Conservation (phyloP, 2,888 invertebrate genomes). For the Erpobdella octoculata region DNA sequence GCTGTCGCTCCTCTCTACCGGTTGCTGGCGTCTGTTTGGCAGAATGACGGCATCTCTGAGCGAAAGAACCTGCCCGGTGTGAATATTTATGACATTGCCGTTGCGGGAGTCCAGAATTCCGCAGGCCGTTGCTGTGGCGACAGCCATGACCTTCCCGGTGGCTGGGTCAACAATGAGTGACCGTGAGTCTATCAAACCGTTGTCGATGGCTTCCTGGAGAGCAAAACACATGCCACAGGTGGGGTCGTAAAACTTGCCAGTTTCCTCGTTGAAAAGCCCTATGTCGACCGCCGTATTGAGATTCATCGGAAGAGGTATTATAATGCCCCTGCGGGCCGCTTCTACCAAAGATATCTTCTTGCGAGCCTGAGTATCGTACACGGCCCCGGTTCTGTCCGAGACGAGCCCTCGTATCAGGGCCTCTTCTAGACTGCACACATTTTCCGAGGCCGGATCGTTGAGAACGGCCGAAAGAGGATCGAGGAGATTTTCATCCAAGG, state of each 20-base stretch:
- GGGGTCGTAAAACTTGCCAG: constrained; percentile 38
- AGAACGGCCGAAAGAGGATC: constrained; percentile 37
- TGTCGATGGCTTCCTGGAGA: constrained; percentile 38
- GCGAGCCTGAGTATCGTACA: constrained; percentile 40
- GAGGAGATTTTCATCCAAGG: constrained; percentile 36
- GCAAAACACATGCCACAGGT: constrained; percentile 36
- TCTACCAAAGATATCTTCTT: constrained; percentile 70
- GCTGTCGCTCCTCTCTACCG: background rate
- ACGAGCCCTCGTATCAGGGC: constrained; percentile 60
- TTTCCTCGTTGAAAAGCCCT: constrained; percentile 38
- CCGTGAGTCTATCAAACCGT: constrained; percentile 37
- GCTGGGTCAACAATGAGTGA: constrained; percentile 39
- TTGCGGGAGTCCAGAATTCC: constrained; percentile 38
- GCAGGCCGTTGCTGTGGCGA: constrained; percentile 38
- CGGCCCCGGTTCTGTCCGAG: constrained; percentile 64
- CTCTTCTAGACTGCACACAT: constrained; percentile 37
- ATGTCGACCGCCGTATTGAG: constrained; percentile 39
- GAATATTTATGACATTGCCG: constrained; percentile 40
- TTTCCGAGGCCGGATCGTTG: constrained; percentile 38
- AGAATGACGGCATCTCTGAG: constrained; percentile 38
- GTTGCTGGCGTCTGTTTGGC: background rate
- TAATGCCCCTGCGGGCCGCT: constrained; percentile 60
- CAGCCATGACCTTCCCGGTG: constrained; percentile 37
- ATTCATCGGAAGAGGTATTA: constrained; percentile 39
- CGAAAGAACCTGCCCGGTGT: constrained; percentile 56